Percentiles rank a stretch among this genome's conserved stretches.
Evolutionary conservation across 2,113 vertebrate species (phyloP).

Genomic region (Boulengeromyrus knoepffleri): DNA sequence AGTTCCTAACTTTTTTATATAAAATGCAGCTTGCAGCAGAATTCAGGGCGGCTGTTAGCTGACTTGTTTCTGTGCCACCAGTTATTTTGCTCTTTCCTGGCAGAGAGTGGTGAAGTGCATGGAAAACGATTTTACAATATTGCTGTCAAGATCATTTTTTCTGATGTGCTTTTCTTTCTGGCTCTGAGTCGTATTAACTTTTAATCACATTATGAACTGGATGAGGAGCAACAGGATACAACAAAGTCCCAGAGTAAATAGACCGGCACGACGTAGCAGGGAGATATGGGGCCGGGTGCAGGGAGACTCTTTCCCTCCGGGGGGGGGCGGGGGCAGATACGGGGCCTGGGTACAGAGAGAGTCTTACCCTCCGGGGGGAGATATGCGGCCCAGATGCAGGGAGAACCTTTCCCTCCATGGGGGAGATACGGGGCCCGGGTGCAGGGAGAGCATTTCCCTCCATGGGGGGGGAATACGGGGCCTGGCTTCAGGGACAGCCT

Average conservation of each 20-base stretch:
- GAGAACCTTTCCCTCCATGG: conserved; percentile 12
- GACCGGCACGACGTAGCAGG: conserved; percentile 62
- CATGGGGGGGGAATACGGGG: conserved; percentile 44
- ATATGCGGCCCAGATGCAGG: conserved; percentile 57
- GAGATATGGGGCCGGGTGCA: conserved; percentile 55
- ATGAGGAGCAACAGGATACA: conserved; percentile 57
- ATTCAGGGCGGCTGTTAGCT: neutral
- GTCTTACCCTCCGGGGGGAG: conserved; percentile 52
- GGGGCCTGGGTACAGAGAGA: conserved; percentile 48
- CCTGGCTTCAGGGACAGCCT: conserved; percentile 53
- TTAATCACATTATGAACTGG: conserved; percentile 62
- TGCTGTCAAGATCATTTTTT: conserved; percentile 46
- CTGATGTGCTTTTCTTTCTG: conserved; percentile 44
- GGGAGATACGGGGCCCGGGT: conserved; percentile 49
- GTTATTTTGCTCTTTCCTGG: neutral
- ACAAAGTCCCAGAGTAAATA: conserved; percentile 64
- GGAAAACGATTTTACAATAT: conserved; percentile 39
- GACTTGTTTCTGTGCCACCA: neutral
- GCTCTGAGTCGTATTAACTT: conserved; percentile 59
- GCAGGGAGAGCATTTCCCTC: conserved; percentile 46
- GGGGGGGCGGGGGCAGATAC: conserved; percentile 45
- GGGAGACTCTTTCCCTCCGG: conserved; percentile 48
- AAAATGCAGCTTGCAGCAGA: neutral
- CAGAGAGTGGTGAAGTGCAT: conserved; percentile 40
- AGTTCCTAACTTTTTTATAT: neutral